Evolutionary conservation across 2,113 vertebrate species (phyloP), one percentile per base, ranked within the genome.

Genomic region (Cryptotis parvus): DNA sequence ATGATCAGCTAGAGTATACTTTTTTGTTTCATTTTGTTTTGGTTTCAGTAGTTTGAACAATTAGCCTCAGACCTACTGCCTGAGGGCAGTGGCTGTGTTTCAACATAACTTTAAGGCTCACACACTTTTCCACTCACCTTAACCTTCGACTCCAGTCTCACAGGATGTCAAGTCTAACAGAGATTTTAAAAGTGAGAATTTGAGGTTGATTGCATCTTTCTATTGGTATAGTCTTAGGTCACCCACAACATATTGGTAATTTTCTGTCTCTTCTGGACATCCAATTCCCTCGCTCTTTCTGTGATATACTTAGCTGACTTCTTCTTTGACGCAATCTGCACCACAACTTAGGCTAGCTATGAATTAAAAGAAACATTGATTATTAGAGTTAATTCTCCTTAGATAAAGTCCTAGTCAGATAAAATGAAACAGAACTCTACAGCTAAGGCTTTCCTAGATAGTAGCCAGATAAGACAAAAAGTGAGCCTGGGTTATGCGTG

Each of bases 141-240:
- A 45, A 20, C 20, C n/a, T 75, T 55, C 3, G 55, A n/a, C 52
- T 58, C 61, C 9, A 61, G 37, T 37, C 66, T 27, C 26, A 68
- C 6, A 37, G 7, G 70, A 45, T 26, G 43, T 86, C 49, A 16
- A 29, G 2, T 14, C 76, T 22, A 76, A 18, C 4, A 49, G 9
- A 49, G 45, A 49, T 49, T 49, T 49, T 68, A 41, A 12, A 37
- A 14, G 2, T 79, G 15, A 84, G 27, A 80, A 26, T 58, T 43
- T 37, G 6, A 14, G 43, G 15, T 49, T 52, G 26, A 84, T 29
- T 2, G 33, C 14, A 43, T 18, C 61, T 52, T 93, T 88, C 20
- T 15, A 33, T 1, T 58, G 52, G 15, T 1, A 2, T 0, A 1
- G 3, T 9, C 15, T 77, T 29, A 63, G 18, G 4, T 76, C 18